A percentile compares a stretch with the other conserved stretches of the same genome.
These are phyloP conservation scores for Cheilosia scutellata DNA, from an alignment of 2,888 invertebrate genomes.

Conservation along the genomic window DNA sequence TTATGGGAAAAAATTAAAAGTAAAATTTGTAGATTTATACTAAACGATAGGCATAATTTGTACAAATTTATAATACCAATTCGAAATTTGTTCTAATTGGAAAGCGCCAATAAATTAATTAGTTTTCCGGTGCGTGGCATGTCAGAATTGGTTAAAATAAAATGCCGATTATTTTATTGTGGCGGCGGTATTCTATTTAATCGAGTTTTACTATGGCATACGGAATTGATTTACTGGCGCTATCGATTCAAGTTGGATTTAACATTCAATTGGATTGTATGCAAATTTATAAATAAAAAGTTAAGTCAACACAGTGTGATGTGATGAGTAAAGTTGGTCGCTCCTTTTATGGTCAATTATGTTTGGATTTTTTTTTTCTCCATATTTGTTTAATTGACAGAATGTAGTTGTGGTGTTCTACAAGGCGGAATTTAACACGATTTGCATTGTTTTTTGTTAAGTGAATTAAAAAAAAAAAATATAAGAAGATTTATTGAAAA, in stretches of 20 bases:
- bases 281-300: slow-evolving; percentile 17
- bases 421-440: slow-evolving; percentile 31
- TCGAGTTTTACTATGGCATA: background rate
- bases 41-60: too few relatives aligned
- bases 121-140: slow-evolving; percentile 3
- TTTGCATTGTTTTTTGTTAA: background rate
- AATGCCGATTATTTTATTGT: background rate
- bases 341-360: slow-evolving; percentile 43
- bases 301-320: background rate
- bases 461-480: background rate
- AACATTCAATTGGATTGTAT: slow-evolving; percentile 11
- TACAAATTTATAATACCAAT: background rate
- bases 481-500: background rate
- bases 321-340: slow-evolving; percentile 12
- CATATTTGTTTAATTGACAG: slow-evolving; percentile 28
- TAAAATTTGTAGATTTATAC: too few relatives aligned
- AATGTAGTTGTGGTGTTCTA: slow-evolving; percentile 29
- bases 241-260: slow-evolving; percentile 12
- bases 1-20: background rate
- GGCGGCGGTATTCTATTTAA: background rate
- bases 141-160: slow-evolving; percentile 9
- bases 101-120: background rate
- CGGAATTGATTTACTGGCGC: slow-evolving; percentile 5
- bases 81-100: slow-evolving; percentile 20
- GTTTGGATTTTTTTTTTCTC: slow-evolving; percentile 14